A percentile compares a stretch with the other conserved stretches of the same genome.
These are phyloP conservation scores for Myocastor coypus DNA, from an alignment of 2,113 vertebrate species.

Conservation along the genomic window DNA sequence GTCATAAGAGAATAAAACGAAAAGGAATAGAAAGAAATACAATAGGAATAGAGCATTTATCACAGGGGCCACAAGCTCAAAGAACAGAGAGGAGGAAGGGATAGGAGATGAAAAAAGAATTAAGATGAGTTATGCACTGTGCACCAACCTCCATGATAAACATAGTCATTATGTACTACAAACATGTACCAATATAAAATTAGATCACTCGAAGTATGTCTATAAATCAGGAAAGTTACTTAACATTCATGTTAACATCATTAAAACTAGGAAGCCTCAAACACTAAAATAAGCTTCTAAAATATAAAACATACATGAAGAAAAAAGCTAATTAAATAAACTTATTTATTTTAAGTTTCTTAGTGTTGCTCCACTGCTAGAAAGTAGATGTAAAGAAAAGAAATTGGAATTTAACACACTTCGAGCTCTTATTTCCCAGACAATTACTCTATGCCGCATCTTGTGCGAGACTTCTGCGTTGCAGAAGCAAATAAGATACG, in stretches of 20 bases:
- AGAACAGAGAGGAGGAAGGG: not conserved
- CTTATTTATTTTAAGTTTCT: not conserved
- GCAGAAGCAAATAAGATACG: not conserved
- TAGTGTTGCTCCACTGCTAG: not conserved
- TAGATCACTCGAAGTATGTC: slow-evolving; percentile 35
- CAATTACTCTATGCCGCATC: not conserved
- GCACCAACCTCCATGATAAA: not conserved
- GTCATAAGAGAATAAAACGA: not conserved
- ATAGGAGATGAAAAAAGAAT: not conserved
- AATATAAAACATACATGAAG: slow-evolving; percentile 22
- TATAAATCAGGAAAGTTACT: slow-evolving; percentile 31
- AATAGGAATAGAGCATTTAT: not conserved
- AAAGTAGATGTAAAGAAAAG: not conserved
- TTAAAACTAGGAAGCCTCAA: slow-evolving; percentile 49
- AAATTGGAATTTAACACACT: not conserved
- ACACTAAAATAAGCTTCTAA: not conserved
- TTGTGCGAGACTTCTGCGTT: not conserved
- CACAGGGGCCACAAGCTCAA: not conserved
- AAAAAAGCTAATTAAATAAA: slow-evolving; percentile 44
- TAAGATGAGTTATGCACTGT: not conserved
- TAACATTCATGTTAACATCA: slow-evolving; percentile 53
- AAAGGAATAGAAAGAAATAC: not conserved
- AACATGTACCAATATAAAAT: not conserved
- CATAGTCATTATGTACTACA: not conserved
- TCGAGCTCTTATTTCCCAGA: slow-evolving; percentile 1